phyloP scores from a whole-genome alignment of 2,888 invertebrate genomes.

The Nomada hirtipes region DNA sequence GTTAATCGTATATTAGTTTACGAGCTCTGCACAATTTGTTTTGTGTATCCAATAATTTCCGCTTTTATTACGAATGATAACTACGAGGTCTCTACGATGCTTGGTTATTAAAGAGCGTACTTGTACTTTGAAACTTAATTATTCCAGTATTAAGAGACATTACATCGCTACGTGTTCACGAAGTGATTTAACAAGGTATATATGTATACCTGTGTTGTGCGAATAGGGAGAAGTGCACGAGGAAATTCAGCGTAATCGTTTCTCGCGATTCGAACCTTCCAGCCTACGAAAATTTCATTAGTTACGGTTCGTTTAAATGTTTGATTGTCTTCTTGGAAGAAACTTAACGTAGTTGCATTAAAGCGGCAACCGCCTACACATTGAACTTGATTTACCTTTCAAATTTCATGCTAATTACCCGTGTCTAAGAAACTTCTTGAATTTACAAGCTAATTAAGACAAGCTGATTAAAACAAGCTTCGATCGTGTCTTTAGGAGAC shows the following conservation, averaged over 20 bases:
- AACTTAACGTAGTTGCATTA: constrained; percentile 27
- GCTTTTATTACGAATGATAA: not conserved
- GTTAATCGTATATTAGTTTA: too few relatives aligned
- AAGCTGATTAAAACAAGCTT: constrained; percentile 3
- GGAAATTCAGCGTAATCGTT: not conserved
- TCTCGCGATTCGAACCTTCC: not conserved
- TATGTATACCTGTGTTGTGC: not conserved
- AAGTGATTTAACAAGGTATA: not conserved
- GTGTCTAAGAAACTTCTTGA: constrained; percentile 33
- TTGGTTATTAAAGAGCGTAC: not conserved
- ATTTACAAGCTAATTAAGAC: constrained; percentile 46
- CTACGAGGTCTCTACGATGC: not conserved
- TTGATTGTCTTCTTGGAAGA: constrained; percentile 46
- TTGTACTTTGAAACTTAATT: not conserved
- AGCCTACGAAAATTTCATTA: constrained; percentile 44
- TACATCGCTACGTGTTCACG: too few relatives aligned
- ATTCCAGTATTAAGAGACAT: not conserved
- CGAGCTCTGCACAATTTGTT: too few relatives aligned
- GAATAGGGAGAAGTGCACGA: not conserved
- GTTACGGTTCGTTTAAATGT: constrained; percentile 45
- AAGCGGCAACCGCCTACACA: constrained; percentile 35
- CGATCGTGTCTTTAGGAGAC: constrained; percentile 1
- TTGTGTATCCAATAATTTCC: not conserved
- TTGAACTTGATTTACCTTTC: constrained; percentile 44
- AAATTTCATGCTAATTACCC: constrained; percentile 57